Percentiles rank a stretch among this genome's conserved stretches.
phyloP scores from a whole-genome alignment of 2,113 vertebrate genomes.

The Mixornis gularis region DNA sequence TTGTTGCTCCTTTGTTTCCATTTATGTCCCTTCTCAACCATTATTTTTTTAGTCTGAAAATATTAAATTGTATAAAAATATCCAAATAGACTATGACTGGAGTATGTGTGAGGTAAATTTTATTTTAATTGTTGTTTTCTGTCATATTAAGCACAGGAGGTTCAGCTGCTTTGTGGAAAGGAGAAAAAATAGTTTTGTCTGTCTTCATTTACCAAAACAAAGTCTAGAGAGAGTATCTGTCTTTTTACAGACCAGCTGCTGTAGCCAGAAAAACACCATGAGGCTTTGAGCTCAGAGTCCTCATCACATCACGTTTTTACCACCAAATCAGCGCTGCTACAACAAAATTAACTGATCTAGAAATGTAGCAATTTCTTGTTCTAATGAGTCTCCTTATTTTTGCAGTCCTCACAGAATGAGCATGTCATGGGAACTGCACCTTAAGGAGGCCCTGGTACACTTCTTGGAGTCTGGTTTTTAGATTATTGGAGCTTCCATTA shows the following conservation, averaged over 20 bases:
- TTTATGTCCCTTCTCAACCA: constrained; percentile 11
- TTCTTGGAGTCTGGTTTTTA: not conserved
- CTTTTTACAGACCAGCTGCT: not conserved
- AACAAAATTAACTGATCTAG: not conserved
- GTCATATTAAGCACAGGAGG: not conserved
- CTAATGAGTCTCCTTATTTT: not conserved
- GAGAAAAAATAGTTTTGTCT: not conserved
- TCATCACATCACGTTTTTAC: not conserved
- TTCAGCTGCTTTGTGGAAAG: not conserved
- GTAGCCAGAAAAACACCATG: not conserved
- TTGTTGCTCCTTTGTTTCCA: constrained; percentile 49
- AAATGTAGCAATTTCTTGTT: not conserved
- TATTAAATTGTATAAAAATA: constrained; percentile 4
- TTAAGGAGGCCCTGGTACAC: rapidly evolving
- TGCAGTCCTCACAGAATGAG: not conserved
- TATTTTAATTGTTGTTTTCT: constrained; percentile 38
- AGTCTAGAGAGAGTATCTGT: not conserved
- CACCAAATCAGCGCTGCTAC: not conserved
- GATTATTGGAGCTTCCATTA: not conserved
- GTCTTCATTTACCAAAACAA: not conserved
- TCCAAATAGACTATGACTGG: not conserved
- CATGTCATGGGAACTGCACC: not conserved
- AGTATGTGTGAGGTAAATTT: not conserved
- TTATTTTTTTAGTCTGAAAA: constrained; percentile 38
- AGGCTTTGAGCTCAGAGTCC: not conserved